Base-by-base conservation (phyloP, 2,888 invertebrate genomes). In the Papilio gigon region DNA sequence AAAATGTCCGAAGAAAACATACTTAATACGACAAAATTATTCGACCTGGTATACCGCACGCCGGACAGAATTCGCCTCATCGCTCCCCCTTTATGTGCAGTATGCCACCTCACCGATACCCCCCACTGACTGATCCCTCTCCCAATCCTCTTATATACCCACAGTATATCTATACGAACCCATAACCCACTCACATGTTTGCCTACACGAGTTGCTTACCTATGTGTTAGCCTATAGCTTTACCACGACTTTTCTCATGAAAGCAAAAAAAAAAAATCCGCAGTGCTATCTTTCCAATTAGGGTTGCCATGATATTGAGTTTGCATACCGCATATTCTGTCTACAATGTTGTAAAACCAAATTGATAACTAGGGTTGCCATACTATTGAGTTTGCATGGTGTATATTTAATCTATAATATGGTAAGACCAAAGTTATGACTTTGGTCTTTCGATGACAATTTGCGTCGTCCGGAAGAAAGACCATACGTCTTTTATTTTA, bases 51-150 rank as follows among this genome's bases (percentile, higher is more conserved):
- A 60, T 47, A 40, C 60, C 50, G 37, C 25, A 60, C 35, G 17
- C 22, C 60, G 25, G 17, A 9, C 30, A 8, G 66, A 40, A 60
- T 60, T 20, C 27, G 22, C 50, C 60, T 61, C 50, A 61, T 50
- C 60, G 40, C 60, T 61, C 50, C 60, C 60, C 33, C 53, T 37
- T 61, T 53, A 37, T 40, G 30, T 62, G 62, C 67, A 62, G 61
- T 67, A n/a, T 56, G 22, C 37, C 35, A 25, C 50, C 58, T 27
- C 65, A 25, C 9, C 30, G 25, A n/a, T 44, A 35, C n/a, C 59
- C 35, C 61, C 56, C 22, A 50, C 67, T 60, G 50, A 53, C 56
- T 42, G 12, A 37, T 47, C 60, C 60, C 9, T 37, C 66, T 37
- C 47, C 11, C 14, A 66, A 37, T 47, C 40, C 47, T 12, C 53